These are phyloP conservation scores for Elephantulus edwardii DNA, from an alignment of 2,113 vertebrate species.

Conservation along the genomic window DNA sequence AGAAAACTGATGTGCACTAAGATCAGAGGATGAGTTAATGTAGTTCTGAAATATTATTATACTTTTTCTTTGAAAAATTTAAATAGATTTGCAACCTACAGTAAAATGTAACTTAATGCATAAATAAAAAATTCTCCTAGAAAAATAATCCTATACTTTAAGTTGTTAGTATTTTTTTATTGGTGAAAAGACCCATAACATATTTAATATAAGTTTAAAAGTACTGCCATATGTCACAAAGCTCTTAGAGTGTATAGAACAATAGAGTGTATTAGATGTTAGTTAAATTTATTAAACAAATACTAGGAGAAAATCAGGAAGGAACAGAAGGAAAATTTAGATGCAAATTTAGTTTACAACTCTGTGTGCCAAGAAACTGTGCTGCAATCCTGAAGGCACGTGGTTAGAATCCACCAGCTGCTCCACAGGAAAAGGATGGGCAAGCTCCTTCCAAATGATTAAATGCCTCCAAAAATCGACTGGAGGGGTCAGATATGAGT, in stretches of 20 bases:
- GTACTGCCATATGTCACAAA: background rate
- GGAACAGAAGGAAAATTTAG: background rate
- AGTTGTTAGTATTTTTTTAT: conserved; percentile 13
- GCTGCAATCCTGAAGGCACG: no score
- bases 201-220: conserved; percentile 6
- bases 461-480: no score
- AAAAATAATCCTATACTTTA: conserved; percentile 10
- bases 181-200: background rate
- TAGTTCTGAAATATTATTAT: conserved; percentile 34
- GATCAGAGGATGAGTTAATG: conserved; percentile 12
- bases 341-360: conserved; percentile 34
- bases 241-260: background rate
- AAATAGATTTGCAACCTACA: conserved; percentile 28
- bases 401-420: no score
- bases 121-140: background rate
- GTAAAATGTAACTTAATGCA: conserved; percentile 28
- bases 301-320: conserved; percentile 47
- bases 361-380: no score
- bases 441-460: no score
- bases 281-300: conserved; percentile 29
- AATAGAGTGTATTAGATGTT: conserved; percentile 14
- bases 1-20: conserved; percentile 6
- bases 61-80: conserved; percentile 28
- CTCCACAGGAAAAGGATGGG: no score
- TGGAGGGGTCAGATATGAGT: no score